A percentile compares a stretch with the other conserved stretches of the same genome.
Evolutionary conservation across 2,113 vertebrate species (phyloP).

Genomic region (Mobula hypostoma): DNA sequence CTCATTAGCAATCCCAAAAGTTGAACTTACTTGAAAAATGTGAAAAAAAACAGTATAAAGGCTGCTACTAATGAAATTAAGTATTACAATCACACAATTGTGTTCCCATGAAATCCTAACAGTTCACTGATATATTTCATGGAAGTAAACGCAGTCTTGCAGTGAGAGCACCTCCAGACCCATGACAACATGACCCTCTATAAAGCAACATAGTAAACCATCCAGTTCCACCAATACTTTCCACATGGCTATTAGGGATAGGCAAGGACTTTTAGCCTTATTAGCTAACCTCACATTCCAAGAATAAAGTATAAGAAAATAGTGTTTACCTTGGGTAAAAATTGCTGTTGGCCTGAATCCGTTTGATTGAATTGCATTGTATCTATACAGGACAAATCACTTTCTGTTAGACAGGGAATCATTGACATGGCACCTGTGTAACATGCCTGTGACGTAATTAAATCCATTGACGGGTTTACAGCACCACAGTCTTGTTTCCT

Average conservation of each 20-base stretch:
- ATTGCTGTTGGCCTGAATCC: conserved; percentile 42
- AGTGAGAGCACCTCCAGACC: not conserved
- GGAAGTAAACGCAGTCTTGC: not conserved
- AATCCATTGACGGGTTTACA: conserved; percentile 46
- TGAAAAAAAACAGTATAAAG: not conserved
- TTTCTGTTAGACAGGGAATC: conserved; percentile 56
- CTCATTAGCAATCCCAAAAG: not conserved
- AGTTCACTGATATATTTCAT: not conserved
- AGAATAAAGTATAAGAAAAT: conserved; percentile 6
- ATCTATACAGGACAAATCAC: conserved; percentile 44
- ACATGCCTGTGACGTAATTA: conserved; percentile 49
- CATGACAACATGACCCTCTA: not conserved
- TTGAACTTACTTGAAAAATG: not conserved
- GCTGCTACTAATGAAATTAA: not conserved
- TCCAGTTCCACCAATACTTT: not conserved
- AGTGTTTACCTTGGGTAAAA: conserved; percentile 57
- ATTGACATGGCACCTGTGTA: conserved; percentile 60
- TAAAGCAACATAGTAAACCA: not conserved
- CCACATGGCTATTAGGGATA: not conserved
- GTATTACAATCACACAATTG: not conserved
- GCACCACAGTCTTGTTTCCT: conserved; percentile 48
- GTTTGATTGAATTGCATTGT: conserved; percentile 48
- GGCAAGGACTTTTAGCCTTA: not conserved
- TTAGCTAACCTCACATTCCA: not conserved
- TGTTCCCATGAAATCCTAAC: not conserved